Conservation (phyloP, 2,113 vertebrate genomes). For the Amphilophus citrinellus region DNA sequence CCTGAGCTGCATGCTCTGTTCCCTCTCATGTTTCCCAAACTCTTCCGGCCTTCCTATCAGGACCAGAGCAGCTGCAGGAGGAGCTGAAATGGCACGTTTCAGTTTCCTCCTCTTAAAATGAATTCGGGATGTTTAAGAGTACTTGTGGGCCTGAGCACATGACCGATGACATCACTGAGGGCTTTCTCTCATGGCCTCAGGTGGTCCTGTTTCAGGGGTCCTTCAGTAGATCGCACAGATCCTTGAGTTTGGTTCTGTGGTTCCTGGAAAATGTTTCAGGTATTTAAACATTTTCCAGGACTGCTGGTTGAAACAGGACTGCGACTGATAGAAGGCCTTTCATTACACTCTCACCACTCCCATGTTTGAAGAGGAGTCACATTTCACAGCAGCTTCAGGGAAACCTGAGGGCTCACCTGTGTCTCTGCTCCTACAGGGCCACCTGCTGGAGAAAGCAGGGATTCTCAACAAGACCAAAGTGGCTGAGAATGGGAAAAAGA, state of each 20-base stretch:
- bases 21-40: too few relatives aligned
- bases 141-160: too few relatives aligned
- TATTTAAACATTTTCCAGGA: background rate
- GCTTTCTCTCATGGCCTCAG: too few relatives aligned
- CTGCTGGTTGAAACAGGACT: background rate
- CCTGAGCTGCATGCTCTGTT: background rate
- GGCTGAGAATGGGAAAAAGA: slow-evolving; percentile 87
- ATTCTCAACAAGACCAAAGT: slow-evolving; percentile 91
- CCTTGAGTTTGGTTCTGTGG: background rate
- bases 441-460: slow-evolving; percentile 90
- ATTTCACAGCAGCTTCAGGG: slow-evolving; percentile 19
- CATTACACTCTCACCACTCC: slow-evolving; percentile 26
- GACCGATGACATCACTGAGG: too few relatives aligned
- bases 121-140: too few relatives aligned
- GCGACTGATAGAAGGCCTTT: background rate
- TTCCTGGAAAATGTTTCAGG: slow-evolving; percentile 5
- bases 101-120: too few relatives aligned
- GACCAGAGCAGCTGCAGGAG: too few relatives aligned
- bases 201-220: background rate
- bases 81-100: too few relatives aligned
- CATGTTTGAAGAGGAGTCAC: slow-evolving; percentile 44
- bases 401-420: slow-evolving; percentile 14
- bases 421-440: slow-evolving; percentile 62
- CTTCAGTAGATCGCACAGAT: background rate
- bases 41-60: too few relatives aligned